These are phyloP conservation scores for Notolepis coatsorum DNA, from an alignment of 2,797 vertebrate species.

Conservation along the genomic window DNA sequence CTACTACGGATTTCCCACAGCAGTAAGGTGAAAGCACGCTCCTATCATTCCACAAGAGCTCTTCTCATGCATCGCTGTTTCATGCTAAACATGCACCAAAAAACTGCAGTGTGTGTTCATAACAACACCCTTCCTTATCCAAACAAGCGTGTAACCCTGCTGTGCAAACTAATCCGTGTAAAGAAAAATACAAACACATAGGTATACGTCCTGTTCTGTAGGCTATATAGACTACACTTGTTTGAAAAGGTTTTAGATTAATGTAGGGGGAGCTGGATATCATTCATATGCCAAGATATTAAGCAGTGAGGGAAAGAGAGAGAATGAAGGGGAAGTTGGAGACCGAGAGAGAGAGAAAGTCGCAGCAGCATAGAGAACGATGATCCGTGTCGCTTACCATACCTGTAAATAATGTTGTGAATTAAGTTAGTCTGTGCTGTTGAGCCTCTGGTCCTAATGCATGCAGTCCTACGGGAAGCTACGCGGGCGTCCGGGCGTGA, in stretches of 20 bases:
- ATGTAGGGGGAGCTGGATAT: no score
- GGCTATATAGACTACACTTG: no score
- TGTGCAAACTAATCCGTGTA: conserved; percentile 1
- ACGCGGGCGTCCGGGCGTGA: no score
- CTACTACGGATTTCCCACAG: not conserved
- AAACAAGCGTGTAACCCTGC: not conserved
- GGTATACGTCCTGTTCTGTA: not conserved
- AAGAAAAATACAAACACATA: conserved; percentile 24
- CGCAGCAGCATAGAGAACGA: no score
- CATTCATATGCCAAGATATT: no score
- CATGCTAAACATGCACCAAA: no score
- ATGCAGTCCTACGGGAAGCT: conserved; percentile 46
- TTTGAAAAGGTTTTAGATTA: no score
- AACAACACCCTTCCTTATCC: not conserved
- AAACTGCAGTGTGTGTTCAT: conserved; percentile 8
- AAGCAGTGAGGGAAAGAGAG: conserved; percentile 4
- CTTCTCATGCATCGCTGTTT: not conserved
- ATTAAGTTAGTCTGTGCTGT: conserved; percentile 12
- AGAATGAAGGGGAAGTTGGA: conserved; percentile 18
- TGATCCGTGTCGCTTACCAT: no score
- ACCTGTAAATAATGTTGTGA: conserved; percentile 47
- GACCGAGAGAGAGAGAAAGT: conserved; percentile 3
- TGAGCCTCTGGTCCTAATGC: conserved; percentile 1
- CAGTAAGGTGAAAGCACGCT: not conserved
- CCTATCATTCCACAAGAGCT: not conserved